Evolutionary conservation across 2,797 vertebrate genomes (phyloP), one percentile per base, ranked within the genome.

Genomic region (Malurus splendens): DNA sequence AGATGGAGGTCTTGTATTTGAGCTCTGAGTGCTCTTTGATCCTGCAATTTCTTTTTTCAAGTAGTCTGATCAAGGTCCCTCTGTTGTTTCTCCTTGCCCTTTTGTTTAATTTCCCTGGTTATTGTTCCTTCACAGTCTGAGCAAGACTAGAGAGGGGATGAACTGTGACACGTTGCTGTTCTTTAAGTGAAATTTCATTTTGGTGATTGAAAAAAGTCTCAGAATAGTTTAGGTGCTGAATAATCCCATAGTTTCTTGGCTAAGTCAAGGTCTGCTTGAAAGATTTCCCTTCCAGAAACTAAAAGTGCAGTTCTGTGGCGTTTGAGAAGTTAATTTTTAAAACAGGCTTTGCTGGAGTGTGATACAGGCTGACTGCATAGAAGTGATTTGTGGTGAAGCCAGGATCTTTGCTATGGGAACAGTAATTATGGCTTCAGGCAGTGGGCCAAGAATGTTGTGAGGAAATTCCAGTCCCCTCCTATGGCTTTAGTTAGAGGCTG

Each of bases 401-500:
- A 91, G 92, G 93, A 91, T 93, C 92, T 93, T 97, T 96, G 89
- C 95, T 96, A 96, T 94, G 96, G 97, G 96, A 96, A 96, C 97
- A 95, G 96, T 94, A 96, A 97, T 98, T 96, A 96, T 89, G 68
- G 97, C 97, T 97, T 93, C 81, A 62, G 98, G 97, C 96, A 96
- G 92, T 92, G 86, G 56, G 97, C 98, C 97, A 98, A 96, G 98
- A 98, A 98, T 98, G 97, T 95, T 82, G 96, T 92, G 95, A 97
- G 98, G 96, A 84, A 97, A 98, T 98, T 98, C 98, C 97, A 93
- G 92, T 94, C 95, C 96, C 96, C 86, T 85, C 89, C 88, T 92
- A 88, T 86, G 87, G 82, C 78, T 94, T 89, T 70, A 85, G 78
- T 95, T 62, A 77, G 85, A 93, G 79, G 50, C 87, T 89, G 84